These are phyloP conservation scores for Tauraco erythrolophus DNA, from an alignment of 2,113 vertebrate genomes.

Conservation along the genomic window DNA sequence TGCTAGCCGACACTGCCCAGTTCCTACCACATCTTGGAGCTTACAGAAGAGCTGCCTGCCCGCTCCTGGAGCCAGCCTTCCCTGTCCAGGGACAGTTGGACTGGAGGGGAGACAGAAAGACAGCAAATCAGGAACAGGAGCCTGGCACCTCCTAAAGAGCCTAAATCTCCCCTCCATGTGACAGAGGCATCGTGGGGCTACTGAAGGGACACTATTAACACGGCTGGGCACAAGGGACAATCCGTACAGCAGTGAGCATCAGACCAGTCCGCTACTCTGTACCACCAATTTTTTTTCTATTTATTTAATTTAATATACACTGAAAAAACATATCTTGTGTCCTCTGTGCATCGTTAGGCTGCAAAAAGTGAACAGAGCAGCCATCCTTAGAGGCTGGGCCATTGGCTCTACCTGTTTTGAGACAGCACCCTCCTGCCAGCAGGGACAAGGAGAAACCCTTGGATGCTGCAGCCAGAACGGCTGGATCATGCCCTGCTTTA, in stretches of 20 bases:
- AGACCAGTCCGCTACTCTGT: background rate
- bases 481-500: background rate
- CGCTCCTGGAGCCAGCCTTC: background rate
- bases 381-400: background rate
- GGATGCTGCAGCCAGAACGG: background rate
- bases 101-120: background rate
- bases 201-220: background rate
- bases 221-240: rapidly evolving
- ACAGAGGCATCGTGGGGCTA: rapidly evolving
- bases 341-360: background rate
- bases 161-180: background rate
- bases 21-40: background rate
- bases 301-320: background rate
- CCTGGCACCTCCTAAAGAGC: background rate
- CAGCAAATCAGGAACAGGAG: background rate
- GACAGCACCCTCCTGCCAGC: background rate
- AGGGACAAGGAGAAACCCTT: background rate
- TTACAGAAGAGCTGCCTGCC: background rate
- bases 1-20: rapidly evolving
- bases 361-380: background rate
- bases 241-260: rapidly evolving
- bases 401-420: rapidly evolving
- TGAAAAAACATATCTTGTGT: background rate
- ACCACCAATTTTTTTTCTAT: background rate
- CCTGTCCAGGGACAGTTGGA: background rate